Conservation (phyloP, 37 sponge, comb jelly and placozoan species). For the Hexactinellida sp. region DNA sequence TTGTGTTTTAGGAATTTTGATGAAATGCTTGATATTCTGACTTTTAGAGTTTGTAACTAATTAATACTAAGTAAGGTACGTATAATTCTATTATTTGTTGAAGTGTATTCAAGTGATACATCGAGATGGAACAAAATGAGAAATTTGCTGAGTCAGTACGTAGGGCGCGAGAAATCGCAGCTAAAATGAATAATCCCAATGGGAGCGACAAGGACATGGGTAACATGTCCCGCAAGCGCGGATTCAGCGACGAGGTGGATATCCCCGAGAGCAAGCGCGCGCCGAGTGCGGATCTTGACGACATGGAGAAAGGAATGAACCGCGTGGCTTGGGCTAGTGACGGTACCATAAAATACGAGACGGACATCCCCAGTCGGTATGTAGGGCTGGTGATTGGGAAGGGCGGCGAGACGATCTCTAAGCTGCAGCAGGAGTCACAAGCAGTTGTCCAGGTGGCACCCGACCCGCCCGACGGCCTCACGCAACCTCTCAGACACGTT, state of each 20-base stretch:
- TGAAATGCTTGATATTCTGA: no score
- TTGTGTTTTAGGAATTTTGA: not conserved
- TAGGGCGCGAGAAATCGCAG: slow-evolving; percentile 4
- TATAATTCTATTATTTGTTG: not conserved
- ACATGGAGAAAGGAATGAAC: not conserved
- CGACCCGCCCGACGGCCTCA: slow-evolving; percentile 24
- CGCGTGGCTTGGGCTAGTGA: slow-evolving; percentile 2
- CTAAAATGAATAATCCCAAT: slow-evolving; percentile 1
- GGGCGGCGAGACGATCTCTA: slow-evolving; percentile 69
- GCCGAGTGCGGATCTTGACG: not conserved
- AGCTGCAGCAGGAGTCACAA: slow-evolving; percentile 59
- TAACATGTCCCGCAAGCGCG: not conserved
- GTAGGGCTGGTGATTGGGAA: slow-evolving; percentile 61
- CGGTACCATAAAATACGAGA: slow-evolving; percentile 6
- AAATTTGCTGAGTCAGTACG: not conserved
- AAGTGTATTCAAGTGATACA: not conserved
- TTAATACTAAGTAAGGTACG: not conserved
- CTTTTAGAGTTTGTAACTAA: no score
- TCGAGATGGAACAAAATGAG: slow-evolving; percentile 7
- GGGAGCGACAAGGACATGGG: not conserved
- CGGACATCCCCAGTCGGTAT: slow-evolving; percentile 5
- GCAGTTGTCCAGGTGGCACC: slow-evolving; percentile 87
- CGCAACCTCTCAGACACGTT: slow-evolving; percentile 26
- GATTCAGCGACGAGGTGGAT: not conserved
- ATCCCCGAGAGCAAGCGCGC: slow-evolving; percentile 3